Evolutionary conservation across 2,888 invertebrate genomes (phyloP), one percentile per base, ranked within the genome.

Genomic region (Elysia crispata): DNA sequence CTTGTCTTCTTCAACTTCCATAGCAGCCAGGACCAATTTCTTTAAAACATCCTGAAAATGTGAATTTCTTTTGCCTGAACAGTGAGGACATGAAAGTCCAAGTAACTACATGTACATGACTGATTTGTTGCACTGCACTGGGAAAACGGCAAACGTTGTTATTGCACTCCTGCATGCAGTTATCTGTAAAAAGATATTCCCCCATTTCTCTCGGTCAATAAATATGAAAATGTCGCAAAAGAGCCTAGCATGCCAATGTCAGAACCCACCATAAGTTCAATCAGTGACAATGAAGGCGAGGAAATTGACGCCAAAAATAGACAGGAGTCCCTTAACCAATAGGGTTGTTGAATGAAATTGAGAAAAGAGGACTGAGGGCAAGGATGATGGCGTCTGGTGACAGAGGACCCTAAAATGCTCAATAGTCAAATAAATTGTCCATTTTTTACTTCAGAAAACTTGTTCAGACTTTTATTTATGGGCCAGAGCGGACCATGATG

Each of bases 71-170:
- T n/a, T n/a, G n/a, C n/a, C n/a, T n/a, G n/a, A n/a, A n/a, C n/a
- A n/a, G n/a, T n/a, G n/a, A n/a, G n/a, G n/a, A n/a, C n/a, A n/a
- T n/a, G n/a, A n/a, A n/a, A n/a, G n/a, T n/a, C n/a, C n/a, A n/a
- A n/a, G n/a, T 79, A 83, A 20, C 84, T 83, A 57, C 83, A 84
- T 50, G 18, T 82, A 8, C 83, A 83, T 33, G 83, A 76, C 60
- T 83, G 83, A 1, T 76, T 57, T 18, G 64, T 83, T 66, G 82
- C 84, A 15, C 66, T 75, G 41, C 84, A 57, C 62, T 33, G 78
- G 72, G 31, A 64, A 78, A 20, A 73, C 78, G 3, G 28, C 31
- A 20, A 72, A 64, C 18, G 30, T 66, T 60, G 78, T 76, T 8
- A 72, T 82, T 15, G n/a, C 28, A 15, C 15, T 57, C 49, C 64